Conservation (phyloP, 2,888 invertebrate species). For the Conomelus anceps region DNA sequence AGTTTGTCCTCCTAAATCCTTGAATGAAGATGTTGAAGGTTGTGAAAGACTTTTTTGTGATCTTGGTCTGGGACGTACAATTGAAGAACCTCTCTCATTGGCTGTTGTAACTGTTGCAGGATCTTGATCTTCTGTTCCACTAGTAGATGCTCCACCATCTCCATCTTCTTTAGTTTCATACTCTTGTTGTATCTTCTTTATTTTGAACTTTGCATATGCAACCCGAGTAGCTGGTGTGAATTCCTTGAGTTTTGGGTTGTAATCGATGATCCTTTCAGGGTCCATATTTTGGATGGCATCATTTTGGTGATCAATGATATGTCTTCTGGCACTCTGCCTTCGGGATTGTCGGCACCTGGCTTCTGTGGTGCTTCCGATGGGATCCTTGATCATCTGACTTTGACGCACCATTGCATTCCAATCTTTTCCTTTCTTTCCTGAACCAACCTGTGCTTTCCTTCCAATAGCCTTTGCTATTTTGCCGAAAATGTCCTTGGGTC, state of each 20-base stretch:
- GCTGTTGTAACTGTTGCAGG: conserved; percentile 20
- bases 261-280: conserved; percentile 67
- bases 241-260: conserved; percentile 69
- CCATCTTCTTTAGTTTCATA: conserved; percentile 37
- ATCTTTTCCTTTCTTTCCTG: conserved; percentile 54
- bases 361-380: conserved; percentile 70
- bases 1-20: conserved; percentile 22
- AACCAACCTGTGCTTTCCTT: conserved; percentile 48
- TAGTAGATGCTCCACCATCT: conserved; percentile 12
- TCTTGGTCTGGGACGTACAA: conserved; percentile 23
- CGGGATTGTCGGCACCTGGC: conserved; percentile 56
- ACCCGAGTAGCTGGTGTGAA: conserved; percentile 72
- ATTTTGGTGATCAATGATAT: conserved; percentile 60
- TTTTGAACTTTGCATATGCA: conserved; percentile 84
- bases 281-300: conserved; percentile 58
- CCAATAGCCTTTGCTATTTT: conserved; percentile 78
- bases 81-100: conserved; percentile 32
- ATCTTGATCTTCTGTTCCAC: conserved; percentile 18
- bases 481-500: conserved; percentile 71
- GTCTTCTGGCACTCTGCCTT: conserved; percentile 63
- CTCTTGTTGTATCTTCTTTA: conserved; percentile 59
- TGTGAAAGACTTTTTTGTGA: conserved; percentile 3
- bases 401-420: conserved; percentile 79
- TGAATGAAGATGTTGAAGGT: conserved; percentile 15
- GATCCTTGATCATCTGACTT: conserved; percentile 61